Evolutionary conservation across 64 coral and sea anemone genomes (phyloP), one percentile per base, ranked within the genome.

Genomic region (Porites lutea): DNA sequence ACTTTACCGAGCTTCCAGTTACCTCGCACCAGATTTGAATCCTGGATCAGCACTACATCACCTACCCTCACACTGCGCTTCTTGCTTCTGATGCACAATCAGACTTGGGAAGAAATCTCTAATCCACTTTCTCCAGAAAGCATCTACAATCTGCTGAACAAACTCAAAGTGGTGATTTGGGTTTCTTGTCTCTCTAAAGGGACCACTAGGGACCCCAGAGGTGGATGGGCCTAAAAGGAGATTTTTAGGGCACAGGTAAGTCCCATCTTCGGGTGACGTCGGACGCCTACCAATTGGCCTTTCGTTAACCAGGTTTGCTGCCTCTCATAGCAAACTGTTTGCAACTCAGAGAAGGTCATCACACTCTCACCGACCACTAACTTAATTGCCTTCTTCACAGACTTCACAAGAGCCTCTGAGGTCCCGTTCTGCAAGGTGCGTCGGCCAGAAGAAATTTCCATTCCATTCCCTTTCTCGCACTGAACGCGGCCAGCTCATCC

Each of bases 401-500:
- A 92, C 72, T 86, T 92, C 12, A 92, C 52, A 47, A 92, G 68
- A 9, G 90, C 50, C 48, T 92, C 90, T 14, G 90, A 91, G n/a
- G 60, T 22, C 37, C 89, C 89, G 22, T 86, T 92, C 37, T 92
- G 80, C 90, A 79, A 92, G 22, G 90, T 1, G 27, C 27, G 27
- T 37, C 27, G 27, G 27, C 27, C 27, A 1, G 27, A 37, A 37
- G 27, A 37, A 37, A 37, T 37, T 37, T 37, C 27, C 27, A 37
- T 37, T 37, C 27, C 27, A 37, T 37, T 37, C 27, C 27, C 27
- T 37, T 37, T 37, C 0, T 37, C 27, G 27, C 27, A 37, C 27
- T 37, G 27, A 37, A 37, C 27, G 27, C 27, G 27, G 27, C 27
- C 27, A 37, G 27, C 27, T 37, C 1, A 37, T 37, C 27, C 27